Evolutionary conservation across 2,888 invertebrate genomes (phyloP), one percentile per base, ranked within the genome.

Genomic region (Nymphalis polychloros): DNA sequence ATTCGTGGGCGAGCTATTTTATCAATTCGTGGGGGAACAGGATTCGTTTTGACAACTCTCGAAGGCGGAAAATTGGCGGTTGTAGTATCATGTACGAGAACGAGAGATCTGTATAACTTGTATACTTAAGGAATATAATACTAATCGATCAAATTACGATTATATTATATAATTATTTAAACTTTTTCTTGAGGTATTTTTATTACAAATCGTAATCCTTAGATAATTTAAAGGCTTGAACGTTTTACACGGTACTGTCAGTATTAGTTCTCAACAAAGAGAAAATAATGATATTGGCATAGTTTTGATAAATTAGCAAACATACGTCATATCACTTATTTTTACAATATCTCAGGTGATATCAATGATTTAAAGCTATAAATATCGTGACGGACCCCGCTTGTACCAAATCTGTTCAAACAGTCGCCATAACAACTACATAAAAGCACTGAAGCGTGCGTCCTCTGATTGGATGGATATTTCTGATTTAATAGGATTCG

Each of bases 1-100:
- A 84, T 84, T 79, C 81, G 80, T 77, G 79, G 77, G 78, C 78
- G 78, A 84, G 90, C 91, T 89, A 91, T 90, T 91, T 91, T 92
- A 87, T 87, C 90, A 89, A 88, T 87, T 85, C 86, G 84, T 79
- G 82, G 87, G 89, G 89, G 84, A 78, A 69, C 71, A 81, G 78
- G 79, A 78, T 79, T 78, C 85, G 84, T 86, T 89, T 87, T 87
- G 89, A 87, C 87, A 87, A 84, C 84, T 85, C 87, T 71, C 53
- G 49, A 66, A 70, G 48, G 69, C 66, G 71, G 69, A 68, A 72
- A 73, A 75, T 73, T 68, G 68, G 59, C 68, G 70, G 67, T 55
- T 55, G 31, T 65, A 68, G 59, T 70, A 55, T 71, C 69, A 71
- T 69, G 47, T 69, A 59, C 57, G 17, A 61, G 31, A 48, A 52